Base-by-base conservation (phyloP, 2,113 vertebrate genomes). In the Noctilio leporinus region DNA sequence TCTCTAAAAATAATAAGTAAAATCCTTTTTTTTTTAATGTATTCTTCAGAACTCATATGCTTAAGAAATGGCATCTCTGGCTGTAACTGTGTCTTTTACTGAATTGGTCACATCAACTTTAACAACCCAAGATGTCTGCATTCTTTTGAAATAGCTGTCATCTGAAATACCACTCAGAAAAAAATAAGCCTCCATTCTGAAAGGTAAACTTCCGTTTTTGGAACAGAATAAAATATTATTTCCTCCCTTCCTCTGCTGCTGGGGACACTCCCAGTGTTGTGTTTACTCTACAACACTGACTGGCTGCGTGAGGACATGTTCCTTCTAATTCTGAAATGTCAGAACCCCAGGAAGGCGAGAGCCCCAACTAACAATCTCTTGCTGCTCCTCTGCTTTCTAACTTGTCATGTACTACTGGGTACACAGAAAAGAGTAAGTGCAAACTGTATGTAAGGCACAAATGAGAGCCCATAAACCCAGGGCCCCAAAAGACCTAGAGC, bases 271-370 rank as follows among this genome's bases (percentile, higher is more conserved):
- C 86, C 94, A 90, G 78, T 19, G 75, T 93, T 92, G 10, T 91
- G 92, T 95, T 94, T 92, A 90, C 94, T 97, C 69, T 76, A 83
- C 77, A 87, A 84, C 65, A 75, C 69, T 85, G 86, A 90, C 94
- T 93, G 85, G 80, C 65, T 30, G 53, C 26, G 43, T 10, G 43
- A 90, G 76, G 88, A 86, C 89, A 94, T 67, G 78, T 77, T 70
- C 67, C 73, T 82, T 91, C 95, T 86, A 64, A 95, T 53, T 93
- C 70, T 82, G 65, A 80, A 81, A 88, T 45, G 62, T 70, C 86
- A 89, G 76, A 59, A 43, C 89, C 86, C 76, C 89, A 62, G 87
- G 64, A 40, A 82, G 24, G 38, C 1, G 7, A 7, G n/a, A 64
- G 67, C 24, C 28, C 57, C 43, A 33, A 72, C 40, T 45, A 75